phyloP scores from a whole-genome alignment of 1,140 invertebrate genomes.

The Microplitis demolitor region DNA sequence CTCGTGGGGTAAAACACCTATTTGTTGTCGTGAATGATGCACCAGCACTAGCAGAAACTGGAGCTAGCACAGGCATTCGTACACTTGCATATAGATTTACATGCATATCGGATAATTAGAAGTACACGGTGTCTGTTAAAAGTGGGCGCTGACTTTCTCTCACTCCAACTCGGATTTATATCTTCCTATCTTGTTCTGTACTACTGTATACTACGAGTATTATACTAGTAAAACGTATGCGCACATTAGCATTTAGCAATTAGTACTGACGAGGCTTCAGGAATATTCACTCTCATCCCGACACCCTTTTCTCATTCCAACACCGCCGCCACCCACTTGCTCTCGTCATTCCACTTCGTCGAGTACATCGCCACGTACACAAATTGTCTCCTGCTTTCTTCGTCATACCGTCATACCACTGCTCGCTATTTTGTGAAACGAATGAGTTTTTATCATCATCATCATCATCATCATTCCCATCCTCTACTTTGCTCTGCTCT shows the following conservation, averaged over 20 bases:
- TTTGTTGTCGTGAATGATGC: not conserved
- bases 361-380: slow-evolving; percentile 24
- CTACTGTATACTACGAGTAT: slow-evolving; percentile 1
- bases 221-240: slow-evolving; percentile 33
- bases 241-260: slow-evolving; percentile 45
- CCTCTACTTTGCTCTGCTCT: too few relatives aligned
- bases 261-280: slow-evolving; percentile 31
- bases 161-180: not conserved
- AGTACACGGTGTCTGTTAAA: slow-evolving; percentile 3
- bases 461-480: too few relatives aligned
- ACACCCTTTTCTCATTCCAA: slow-evolving; percentile 11
- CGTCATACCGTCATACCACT: not conserved
- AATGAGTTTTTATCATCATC: not conserved
- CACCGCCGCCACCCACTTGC: slow-evolving; percentile 19
- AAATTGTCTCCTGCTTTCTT: not conserved
- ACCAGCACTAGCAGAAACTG: too few relatives aligned
- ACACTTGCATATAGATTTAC: not conserved
- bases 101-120: not conserved
- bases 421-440: slow-evolving; percentile 23
- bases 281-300: not conserved
- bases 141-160: not conserved
- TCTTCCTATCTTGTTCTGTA: not conserved
- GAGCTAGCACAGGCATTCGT: not conserved
- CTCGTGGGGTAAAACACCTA: not conserved
- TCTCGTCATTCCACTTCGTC: slow-evolving; percentile 23